phyloP scores from a whole-genome alignment of 2,888 invertebrate species.

The Dolomedes plantarius region DNA sequence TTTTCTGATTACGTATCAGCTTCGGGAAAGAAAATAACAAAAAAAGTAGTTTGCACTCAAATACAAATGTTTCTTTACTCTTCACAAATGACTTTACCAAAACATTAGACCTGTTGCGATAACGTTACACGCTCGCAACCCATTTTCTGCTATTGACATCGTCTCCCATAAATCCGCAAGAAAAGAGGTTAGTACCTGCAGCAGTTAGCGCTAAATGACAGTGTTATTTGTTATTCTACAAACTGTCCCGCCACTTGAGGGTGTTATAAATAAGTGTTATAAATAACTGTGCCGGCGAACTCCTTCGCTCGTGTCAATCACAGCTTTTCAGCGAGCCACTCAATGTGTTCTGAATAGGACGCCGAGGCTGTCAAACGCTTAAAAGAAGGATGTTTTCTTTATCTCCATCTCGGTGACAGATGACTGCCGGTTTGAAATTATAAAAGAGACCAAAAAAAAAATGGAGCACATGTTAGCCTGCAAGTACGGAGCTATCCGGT shows the following conservation, averaged over 20 bases:
- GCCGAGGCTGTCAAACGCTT: not conserved
- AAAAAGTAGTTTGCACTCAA: no score
- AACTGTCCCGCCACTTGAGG: not conserved
- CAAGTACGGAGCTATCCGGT: not conserved
- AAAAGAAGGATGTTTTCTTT: slow-evolving; percentile 2
- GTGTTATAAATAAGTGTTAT: slow-evolving; percentile 6
- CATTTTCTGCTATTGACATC: no score
- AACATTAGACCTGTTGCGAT: no score
- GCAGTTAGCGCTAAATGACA: not conserved
- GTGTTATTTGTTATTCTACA: not conserved
- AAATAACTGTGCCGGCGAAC: not conserved
- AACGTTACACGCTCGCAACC: no score
- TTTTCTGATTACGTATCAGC: no score
- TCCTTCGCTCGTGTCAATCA: slow-evolving; percentile 2
- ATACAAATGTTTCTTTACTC: no score
- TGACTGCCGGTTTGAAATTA: slow-evolving; percentile 1
- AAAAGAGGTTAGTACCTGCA: not conserved
- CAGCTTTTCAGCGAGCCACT: slow-evolving; percentile 2
- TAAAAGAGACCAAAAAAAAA: not conserved
- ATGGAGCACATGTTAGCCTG: not conserved
- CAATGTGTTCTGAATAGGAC: slow-evolving; percentile 4
- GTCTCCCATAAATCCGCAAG: no score
- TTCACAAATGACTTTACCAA: no score
- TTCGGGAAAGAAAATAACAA: no score
- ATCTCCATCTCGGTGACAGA: not conserved